A percentile compares a stretch with the other conserved stretches of the same genome.
phyloP scores from a whole-genome alignment of 2,113 vertebrate genomes.

The Apus apus region DNA sequence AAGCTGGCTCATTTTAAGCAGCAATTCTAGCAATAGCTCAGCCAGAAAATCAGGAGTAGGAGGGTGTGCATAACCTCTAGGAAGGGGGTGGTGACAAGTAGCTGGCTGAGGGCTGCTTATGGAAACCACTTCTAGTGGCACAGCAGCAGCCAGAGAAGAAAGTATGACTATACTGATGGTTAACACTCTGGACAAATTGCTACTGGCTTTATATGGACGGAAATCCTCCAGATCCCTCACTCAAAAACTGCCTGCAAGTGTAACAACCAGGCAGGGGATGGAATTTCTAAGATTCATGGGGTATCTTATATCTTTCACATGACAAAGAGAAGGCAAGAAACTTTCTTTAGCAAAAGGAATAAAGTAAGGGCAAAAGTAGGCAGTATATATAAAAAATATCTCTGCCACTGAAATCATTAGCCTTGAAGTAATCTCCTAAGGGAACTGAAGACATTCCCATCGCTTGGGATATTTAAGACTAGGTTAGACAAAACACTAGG shows the following conservation, averaged over 20 bases:
- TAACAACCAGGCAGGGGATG: neutral
- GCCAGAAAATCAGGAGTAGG: conserved; percentile 38
- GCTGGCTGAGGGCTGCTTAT: conserved; percentile 17
- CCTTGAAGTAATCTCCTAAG: conserved; percentile 56
- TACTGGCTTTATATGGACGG: conserved; percentile 5
- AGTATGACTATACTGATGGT: neutral
- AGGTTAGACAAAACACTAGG: conserved; percentile 55
- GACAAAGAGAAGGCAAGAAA: neutral
- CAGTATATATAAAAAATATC: neutral
- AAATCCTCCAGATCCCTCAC: neutral
- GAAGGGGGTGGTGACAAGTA: conserved; percentile 63
- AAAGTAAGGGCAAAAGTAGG: conserved; percentile 11
- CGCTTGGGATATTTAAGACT: neutral
- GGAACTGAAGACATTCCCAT: conserved; percentile 18
- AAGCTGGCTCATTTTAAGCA: conserved; percentile 28
- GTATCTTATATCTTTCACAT: neutral
- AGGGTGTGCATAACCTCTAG: conserved; percentile 31
- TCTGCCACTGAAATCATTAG: conserved; percentile 19
- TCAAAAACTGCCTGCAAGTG: neutral
- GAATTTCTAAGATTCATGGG: neutral
- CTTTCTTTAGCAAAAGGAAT: conserved; percentile 16
- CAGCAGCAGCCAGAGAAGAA: neutral
- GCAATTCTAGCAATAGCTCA: conserved; percentile 16
- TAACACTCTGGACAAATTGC: neutral
- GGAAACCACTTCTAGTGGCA: conserved; percentile 36